phyloP scores from a whole-genome alignment of 23 tunicate species.

The Styela plicata region DNA sequence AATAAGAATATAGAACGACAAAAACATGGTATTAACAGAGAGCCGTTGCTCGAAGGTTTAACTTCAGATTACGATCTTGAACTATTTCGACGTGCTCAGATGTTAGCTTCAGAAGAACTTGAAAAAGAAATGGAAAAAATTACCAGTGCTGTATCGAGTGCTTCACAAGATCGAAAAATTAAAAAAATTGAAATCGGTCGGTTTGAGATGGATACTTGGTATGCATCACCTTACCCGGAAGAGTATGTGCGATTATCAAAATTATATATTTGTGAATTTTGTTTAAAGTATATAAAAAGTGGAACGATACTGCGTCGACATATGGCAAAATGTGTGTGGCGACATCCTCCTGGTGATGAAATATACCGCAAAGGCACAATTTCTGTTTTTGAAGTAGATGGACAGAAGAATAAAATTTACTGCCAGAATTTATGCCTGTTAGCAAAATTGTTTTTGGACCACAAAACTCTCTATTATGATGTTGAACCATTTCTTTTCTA shows the following conservation, averaged over 20 bases:
- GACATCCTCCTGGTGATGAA: slow-evolving; percentile 96
- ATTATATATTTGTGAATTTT: slow-evolving; percentile 91
- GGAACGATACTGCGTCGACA: slow-evolving; percentile 84
- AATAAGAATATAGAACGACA: slow-evolving; percentile 36
- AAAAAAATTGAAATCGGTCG: slow-evolving; percentile 84
- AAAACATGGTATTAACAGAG: slow-evolving; percentile 49
- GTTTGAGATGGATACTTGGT: slow-evolving; percentile 94
- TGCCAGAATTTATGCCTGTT: slow-evolving; percentile 94
- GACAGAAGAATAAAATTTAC: slow-evolving; percentile 91
- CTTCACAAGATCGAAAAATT: slow-evolving; percentile 27
- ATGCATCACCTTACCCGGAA: slow-evolving; percentile 87
- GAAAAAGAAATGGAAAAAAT: slow-evolving; percentile 17
- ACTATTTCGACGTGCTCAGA: slow-evolving; percentile 90
- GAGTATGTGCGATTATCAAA: slow-evolving; percentile 78
- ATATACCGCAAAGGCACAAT: slow-evolving; percentile 89
- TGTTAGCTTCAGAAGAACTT: slow-evolving; percentile 34
- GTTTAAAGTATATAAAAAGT: slow-evolving; percentile 88
- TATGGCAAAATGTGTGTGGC: slow-evolving; percentile 87
- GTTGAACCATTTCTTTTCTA: slow-evolving; percentile 95
- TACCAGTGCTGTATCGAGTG: neutral
- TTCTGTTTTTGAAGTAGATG: slow-evolving; percentile 95
- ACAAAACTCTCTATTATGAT: slow-evolving; percentile 90
- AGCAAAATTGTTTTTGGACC: slow-evolving; percentile 91
- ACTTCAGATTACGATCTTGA: slow-evolving; percentile 88
- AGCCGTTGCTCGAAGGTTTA: slow-evolving; percentile 70